phyloP scores from a whole-genome alignment of 2,113 vertebrate genomes.

The Tupaia chinensis region DNA sequence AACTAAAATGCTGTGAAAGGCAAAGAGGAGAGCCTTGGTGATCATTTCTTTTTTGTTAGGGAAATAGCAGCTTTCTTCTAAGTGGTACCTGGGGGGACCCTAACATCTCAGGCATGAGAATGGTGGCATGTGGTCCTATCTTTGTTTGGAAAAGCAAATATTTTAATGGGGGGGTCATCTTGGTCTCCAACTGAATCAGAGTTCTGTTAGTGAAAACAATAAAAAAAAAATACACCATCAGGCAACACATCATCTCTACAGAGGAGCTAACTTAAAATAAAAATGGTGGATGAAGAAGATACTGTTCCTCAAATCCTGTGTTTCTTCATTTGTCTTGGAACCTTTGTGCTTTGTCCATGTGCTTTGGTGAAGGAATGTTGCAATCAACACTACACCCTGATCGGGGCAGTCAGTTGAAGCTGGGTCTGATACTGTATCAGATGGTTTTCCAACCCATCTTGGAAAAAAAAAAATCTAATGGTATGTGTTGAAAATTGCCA shows the following conservation, averaged over 20 bases:
- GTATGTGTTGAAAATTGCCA: constrained; percentile 61
- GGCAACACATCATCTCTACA: not conserved
- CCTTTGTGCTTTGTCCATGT: not conserved
- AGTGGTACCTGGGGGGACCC: not conserved
- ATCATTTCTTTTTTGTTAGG: not conserved
- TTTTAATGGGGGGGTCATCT: not conserved
- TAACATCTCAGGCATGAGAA: not conserved
- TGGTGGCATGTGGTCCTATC: rapidly evolving
- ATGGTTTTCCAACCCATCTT: constrained; percentile 45
- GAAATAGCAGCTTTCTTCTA: not conserved
- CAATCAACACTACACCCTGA: rapidly evolving
- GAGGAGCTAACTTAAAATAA: not conserved
- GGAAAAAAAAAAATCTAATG: constrained; percentile 5
- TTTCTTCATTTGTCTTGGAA: not conserved
- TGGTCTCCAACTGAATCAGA: not conserved
- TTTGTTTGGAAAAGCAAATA: not conserved
- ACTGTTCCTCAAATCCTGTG: rapidly evolving
- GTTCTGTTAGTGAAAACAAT: not conserved
- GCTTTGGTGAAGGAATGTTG: rapidly evolving
- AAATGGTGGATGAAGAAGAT: not conserved
- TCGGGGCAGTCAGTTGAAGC: rapidly evolving
- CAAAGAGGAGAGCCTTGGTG: not conserved
- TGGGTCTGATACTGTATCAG: not conserved
- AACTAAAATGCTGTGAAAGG: not conserved
- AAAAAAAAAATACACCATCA: not conserved